Evolutionary conservation across 2,113 vertebrate species (phyloP).

Genomic region (Lophius piscatorius): DNA sequence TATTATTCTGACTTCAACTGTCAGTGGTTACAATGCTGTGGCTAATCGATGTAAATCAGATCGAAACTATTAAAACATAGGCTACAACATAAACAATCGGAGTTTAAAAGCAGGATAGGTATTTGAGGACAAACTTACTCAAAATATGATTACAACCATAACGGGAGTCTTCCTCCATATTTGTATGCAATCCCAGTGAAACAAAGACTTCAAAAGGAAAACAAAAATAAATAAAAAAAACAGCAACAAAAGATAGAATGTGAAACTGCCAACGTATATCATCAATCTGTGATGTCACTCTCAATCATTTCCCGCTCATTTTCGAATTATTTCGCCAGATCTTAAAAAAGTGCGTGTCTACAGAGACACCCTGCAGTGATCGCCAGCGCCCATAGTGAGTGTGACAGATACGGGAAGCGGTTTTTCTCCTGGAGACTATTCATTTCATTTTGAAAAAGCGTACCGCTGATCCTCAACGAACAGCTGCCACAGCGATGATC

Average conservation of each 20-base stretch:
- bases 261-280: constrained; percentile 2
- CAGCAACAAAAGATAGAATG: background rate
- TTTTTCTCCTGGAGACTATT: no score
- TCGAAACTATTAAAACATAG: no score
- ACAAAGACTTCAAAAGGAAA: background rate
- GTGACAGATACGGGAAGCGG: background rate
- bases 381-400: background rate
- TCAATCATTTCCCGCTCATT: constrained; percentile 76
- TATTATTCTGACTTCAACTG: no score
- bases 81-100: no score
- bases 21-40: no score
- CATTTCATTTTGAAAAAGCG: background rate
- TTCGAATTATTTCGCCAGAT: constrained; percentile 54
- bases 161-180: constrained; percentile 4
- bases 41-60: no score
- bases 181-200: background rate
- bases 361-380: no score
- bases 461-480: background rate
- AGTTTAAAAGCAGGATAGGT: no score
- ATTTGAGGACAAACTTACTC: background rate
- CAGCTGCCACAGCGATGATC: background rate
- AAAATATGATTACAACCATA: constrained; percentile 4
- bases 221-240: background rate
- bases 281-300: constrained; percentile 41
- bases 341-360: background rate